Base-by-base conservation (phyloP, 2,113 vertebrate species). In the Pitta sordida region DNA sequence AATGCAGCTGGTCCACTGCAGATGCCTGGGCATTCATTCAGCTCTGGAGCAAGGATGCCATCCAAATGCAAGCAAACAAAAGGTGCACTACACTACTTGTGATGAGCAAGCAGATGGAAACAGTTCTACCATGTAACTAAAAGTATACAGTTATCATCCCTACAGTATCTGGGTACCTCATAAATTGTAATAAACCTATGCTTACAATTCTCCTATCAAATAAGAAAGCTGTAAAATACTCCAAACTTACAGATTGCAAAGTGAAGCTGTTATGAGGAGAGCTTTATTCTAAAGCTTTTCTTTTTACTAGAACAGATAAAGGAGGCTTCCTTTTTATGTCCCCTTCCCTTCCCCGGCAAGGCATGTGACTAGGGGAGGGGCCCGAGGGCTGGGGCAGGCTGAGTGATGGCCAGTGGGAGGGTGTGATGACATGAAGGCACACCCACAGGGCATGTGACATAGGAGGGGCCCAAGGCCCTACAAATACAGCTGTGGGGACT, bases 1-100 rank as follows among this genome's bases (percentile, higher is more conserved):
- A 94, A 3, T 58, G 87, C 91, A 96, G 87, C 78, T 93, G 93
- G 90, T 84, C 65, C 53, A 79, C 26, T 69, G 70, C 65, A 93
- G 74, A 93, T 90, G 81, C 74, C 44, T 49, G 85, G 75, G 67
- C 87, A 77, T n/a, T 85, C 78, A 76, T 60, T 89, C 78, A 94
- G 43, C 62, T 73, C 52, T 60, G 58, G 22, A 91, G 41, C 53
- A 91, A 85, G 85, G 70, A 81, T 68, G n/a, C 43, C 21, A 93
- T 56, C 78, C 82, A 94, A 76, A 55, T 0, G 2, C 70, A 87
- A 60, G 26, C 49, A 91, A 93, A 69, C 24, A 83, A 73, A 83
- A 3, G 0, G 13, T 24, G 15, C n/a, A 52, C 16, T 71, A 48
- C 15, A 26, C 37, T 62, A 37, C 41, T 93, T 86, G 51, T 90